Conservation (phyloP, 2,888 invertebrate genomes). For the Amphipoea oculea region DNA sequence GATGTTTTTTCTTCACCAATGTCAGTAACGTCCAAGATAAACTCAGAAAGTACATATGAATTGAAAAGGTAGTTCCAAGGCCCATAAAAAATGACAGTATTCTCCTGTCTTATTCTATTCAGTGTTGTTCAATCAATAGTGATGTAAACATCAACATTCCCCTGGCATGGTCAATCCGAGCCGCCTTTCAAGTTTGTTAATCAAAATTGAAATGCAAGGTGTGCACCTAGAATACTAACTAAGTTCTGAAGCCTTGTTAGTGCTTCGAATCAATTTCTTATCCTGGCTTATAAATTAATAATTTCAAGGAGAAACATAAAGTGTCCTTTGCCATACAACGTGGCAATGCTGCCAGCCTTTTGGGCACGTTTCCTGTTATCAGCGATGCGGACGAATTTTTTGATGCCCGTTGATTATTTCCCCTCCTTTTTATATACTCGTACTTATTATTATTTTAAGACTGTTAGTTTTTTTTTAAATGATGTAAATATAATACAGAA, state of each 20-base stretch:
- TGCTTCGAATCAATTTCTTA: constrained; percentile 38
- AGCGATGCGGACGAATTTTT: too few relatives aligned
- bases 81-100: neutral
- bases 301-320: constrained; percentile 7
- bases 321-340: neutral
- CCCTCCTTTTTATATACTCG: too few relatives aligned
- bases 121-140: constrained; percentile 15
- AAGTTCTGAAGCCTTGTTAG: constrained; percentile 34
- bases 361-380: too few relatives aligned
- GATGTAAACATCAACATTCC: constrained; percentile 36
- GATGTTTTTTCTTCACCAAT: too few relatives aligned
- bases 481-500: too few relatives aligned
- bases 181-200: constrained; percentile 50
- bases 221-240: constrained; percentile 52
- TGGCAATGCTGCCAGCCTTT: too few relatives aligned
- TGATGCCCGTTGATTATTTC: too few relatives aligned
- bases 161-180: constrained; percentile 28
- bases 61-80: neutral
- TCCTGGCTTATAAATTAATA: constrained; percentile 35
- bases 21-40: too few relatives aligned
- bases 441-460: too few relatives aligned
- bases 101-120: neutral
- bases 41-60: neutral
- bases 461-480: too few relatives aligned
- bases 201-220: constrained; percentile 60